Evolutionary conservation across 2,888 invertebrate species (phyloP).

Genomic region (Tetropium fuscum): DNA sequence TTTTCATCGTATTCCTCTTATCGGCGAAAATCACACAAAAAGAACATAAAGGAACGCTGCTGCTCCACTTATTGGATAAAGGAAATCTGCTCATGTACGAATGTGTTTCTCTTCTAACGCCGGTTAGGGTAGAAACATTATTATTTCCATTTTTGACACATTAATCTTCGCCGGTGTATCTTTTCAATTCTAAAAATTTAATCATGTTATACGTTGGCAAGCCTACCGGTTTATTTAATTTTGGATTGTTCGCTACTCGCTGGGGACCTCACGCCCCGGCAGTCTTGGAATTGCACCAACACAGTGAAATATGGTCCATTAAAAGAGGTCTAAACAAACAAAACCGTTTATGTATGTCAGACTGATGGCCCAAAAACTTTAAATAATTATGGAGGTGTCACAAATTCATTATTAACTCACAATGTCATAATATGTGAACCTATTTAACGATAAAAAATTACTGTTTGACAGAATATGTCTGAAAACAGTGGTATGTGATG

Average conservation of each 20-base stretch:
- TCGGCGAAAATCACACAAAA: neutral
- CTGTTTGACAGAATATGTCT: no score
- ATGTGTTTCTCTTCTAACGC: slow-evolving; percentile 1
- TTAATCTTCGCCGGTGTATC: slow-evolving; percentile 12
- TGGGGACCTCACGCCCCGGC: neutral
- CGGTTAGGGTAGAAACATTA: neutral
- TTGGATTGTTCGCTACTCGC: neutral
- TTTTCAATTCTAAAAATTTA: slow-evolving; percentile 23
- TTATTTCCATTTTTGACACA: slow-evolving; percentile 24
- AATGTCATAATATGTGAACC: no score
- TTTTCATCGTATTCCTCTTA: slow-evolving; percentile 5
- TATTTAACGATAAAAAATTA: no score
- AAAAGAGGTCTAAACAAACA: no score
- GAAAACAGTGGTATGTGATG: no score
- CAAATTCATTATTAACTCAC: no score
- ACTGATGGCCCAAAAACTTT: no score
- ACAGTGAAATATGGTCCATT: slow-evolving; percentile 8
- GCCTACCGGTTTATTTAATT: slow-evolving; percentile 8
- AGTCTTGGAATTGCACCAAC: slow-evolving; percentile 2
- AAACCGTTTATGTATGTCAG: no score
- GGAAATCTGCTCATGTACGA: slow-evolving; percentile 15
- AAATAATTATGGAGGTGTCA: no score
- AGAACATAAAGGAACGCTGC: slow-evolving; percentile 9
- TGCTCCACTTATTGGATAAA: slow-evolving; percentile 5
- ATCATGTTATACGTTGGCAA: slow-evolving; percentile 13